phyloP scores from a whole-genome alignment of 2,113 vertebrate species.

The Hippocampus guttulatus region DNA sequence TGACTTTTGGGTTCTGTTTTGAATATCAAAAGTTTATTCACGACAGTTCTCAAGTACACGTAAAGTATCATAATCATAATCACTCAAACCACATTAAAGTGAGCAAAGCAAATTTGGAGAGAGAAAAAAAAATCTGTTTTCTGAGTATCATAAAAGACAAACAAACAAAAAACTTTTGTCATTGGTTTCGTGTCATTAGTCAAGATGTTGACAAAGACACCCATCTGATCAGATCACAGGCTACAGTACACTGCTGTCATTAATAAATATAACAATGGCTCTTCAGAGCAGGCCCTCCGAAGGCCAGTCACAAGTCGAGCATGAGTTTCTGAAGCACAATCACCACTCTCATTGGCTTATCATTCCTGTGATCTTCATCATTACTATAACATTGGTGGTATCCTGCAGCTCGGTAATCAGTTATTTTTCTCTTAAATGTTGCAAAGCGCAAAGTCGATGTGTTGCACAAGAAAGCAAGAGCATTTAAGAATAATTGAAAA shows the following conservation, averaged over 20 bases:
- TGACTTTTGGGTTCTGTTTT: not conserved
- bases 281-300: slow-evolving; percentile 58
- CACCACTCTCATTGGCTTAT: slow-evolving; percentile 62
- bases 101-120: slow-evolving; percentile 6
- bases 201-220: slow-evolving; percentile 50
- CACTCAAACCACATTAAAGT: not conserved
- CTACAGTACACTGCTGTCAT: slow-evolving; percentile 52
- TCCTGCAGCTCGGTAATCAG: slow-evolving; percentile 62
- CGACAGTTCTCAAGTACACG: not conserved
- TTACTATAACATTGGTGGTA: slow-evolving; percentile 48
- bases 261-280: slow-evolving; percentile 64
- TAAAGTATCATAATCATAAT: not conserved
- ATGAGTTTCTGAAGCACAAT: slow-evolving; percentile 68
- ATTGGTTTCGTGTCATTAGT: slow-evolving; percentile 34
- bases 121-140: not conserved
- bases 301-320: slow-evolving; percentile 72
- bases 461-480: slow-evolving; percentile 12
- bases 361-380: slow-evolving; percentile 56
- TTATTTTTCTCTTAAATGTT: slow-evolving; percentile 30
- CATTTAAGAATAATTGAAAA: slow-evolving; percentile 3
- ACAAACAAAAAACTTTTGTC: not conserved
- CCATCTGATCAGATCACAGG: slow-evolving; percentile 59
- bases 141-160: not conserved
- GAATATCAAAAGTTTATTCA: not conserved
- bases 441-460: slow-evolving; percentile 28